Evolutionary conservation across 2,888 invertebrate species (phyloP), one percentile per base, ranked within the genome.

Genomic region (Oscheius sp.): DNA sequence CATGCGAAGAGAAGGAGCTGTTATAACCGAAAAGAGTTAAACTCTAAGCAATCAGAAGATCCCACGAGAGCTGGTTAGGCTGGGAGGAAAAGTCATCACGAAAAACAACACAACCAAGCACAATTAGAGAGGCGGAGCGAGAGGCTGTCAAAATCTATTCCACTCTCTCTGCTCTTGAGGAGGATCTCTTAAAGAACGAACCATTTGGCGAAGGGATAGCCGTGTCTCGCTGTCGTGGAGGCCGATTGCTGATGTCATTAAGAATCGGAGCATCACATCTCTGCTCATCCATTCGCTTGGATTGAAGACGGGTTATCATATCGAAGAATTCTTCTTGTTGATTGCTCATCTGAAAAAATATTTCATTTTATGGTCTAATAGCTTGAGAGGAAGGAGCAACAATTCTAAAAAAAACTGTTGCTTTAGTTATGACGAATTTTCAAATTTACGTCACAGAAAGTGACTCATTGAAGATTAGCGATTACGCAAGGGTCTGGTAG

Each of bases 271-370:
- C 69, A n/a, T 81, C 82, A 46, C 75, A 74, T 33, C 84, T 70
- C 58, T 84, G 84, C 25, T 84, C 84, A 55, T 84, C 83, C 23
- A 84, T 72, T 25, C 84, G 71, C 65, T 81, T 73, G 10, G 76
- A 68, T 53, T 84, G 84, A 23, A 76, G 70, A 37, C 75, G 72
- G 73, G 81, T 73, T 33, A 83, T 72, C 71, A 72, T 71, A 42
- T 78, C 78, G 33, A 78, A 73, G 37, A 78, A 68, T 50, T 75
- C 69, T 27, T 64, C 64, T 64, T 69, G 37, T 4, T n/a, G 17
- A 8, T 45, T 33, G 17, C 10, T 27, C 61, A 42, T 61, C 39
- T 58, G 55, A 31, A 55, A 55, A 33, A n/a, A n/a, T n/a, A n/a
- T n/a, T n/a, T n/a, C n/a, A n/a, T n/a, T n/a, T n/a, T n/a, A n/a